These are phyloP conservation scores for Callionymus lyra DNA, from an alignment of 2,113 vertebrate species.

Conservation along the genomic window DNA sequence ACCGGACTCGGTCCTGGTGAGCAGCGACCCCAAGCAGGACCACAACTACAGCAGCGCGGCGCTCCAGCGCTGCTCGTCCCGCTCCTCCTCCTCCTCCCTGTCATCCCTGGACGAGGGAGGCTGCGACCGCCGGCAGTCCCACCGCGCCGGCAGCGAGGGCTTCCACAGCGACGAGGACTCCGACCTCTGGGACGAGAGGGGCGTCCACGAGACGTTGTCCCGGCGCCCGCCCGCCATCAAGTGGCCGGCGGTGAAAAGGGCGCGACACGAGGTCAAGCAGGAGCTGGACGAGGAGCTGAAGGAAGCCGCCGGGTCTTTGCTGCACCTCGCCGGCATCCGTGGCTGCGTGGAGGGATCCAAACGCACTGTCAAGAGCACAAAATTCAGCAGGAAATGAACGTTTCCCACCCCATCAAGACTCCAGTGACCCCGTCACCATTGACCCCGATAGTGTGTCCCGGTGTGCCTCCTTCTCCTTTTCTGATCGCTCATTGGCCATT, in stretches of 20 bases:
- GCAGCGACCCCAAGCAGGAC: constrained; percentile 87
- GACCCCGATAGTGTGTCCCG: constrained; percentile 50
- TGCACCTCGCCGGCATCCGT: constrained; percentile 92
- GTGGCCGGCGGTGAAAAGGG: constrained; percentile 67
- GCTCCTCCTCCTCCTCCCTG: constrained; percentile 74
- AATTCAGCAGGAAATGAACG: constrained; percentile 81
- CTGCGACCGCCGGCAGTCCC: constrained; percentile 75
- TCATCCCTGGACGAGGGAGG: constrained; percentile 82
- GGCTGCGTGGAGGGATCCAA: constrained; percentile 82
- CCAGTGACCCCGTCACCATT: constrained; percentile 50
- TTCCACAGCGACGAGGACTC: constrained; percentile 91
- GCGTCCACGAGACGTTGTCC: constrained; percentile 43
- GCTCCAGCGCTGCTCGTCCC: constrained; percentile 78
- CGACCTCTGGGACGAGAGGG: constrained; percentile 75
- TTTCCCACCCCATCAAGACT: constrained; percentile 35
- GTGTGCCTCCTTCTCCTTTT: constrained; percentile 63
- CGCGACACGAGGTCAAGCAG: constrained; percentile 68
- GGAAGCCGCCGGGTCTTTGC: constrained; percentile 92
- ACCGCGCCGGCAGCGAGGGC: constrained; percentile 81
- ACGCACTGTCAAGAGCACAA: constrained; percentile 84
- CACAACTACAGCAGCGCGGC: constrained; percentile 94
- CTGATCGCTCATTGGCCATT: constrained; percentile 62
- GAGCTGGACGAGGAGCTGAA: constrained; percentile 97
- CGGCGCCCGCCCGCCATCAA: constrained; percentile 60
- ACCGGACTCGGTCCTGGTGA: constrained; percentile 68